Base-by-base conservation (phyloP, 2,888 invertebrate species). In the Sarcophaga rosellei region DNA sequence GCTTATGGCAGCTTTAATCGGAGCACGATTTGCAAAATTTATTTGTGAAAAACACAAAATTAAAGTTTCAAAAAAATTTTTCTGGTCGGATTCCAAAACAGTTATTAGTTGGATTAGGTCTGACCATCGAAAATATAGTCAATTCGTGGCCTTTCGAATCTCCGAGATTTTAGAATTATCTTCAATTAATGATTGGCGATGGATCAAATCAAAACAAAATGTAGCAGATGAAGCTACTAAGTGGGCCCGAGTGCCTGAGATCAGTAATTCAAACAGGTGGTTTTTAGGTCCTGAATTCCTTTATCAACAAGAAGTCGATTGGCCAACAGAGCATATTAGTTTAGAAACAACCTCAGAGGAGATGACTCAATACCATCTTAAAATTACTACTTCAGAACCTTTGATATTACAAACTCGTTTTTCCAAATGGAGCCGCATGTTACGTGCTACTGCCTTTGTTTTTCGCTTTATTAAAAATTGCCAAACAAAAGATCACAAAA, bases 11-110 rank as follows among this genome's bases (percentile, higher is more conserved):
- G 53, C 61, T 20, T 20, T 61, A 20, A 61, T 61, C 11, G 88
- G 86, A 59, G 84, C 80, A 1, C 81, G 82, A 15, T 83, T 86
- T 47, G 78, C 84, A 17, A 86, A 79, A 75, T 66, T 61, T 72
- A 68, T 89, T 35, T 35, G 57, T 10, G 70, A 86, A n/a, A 76
- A 57, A 57, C 84, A 85, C 21, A 70, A 69, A 6, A 74, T 89
- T 6, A 65, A 65, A 10, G 80, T 89, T 44, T 15, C 17, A 2
- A 61, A 75, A 20, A 86, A n/a, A 4, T 35, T 80, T n/a, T 88
- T 88, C 65, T 90, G 89, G 90, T 85, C 89, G 1, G 90, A 89
- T 72, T 90, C 90, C 11, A 87, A 79, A 45, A 89, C 87, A 17
- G 89, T 89, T 20, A 25, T 90, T 53, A 85, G 84, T 57, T 90